Evolutionary conservation across 2,797 vertebrate species (phyloP).

Genomic region (Thunnus albacares): DNA sequence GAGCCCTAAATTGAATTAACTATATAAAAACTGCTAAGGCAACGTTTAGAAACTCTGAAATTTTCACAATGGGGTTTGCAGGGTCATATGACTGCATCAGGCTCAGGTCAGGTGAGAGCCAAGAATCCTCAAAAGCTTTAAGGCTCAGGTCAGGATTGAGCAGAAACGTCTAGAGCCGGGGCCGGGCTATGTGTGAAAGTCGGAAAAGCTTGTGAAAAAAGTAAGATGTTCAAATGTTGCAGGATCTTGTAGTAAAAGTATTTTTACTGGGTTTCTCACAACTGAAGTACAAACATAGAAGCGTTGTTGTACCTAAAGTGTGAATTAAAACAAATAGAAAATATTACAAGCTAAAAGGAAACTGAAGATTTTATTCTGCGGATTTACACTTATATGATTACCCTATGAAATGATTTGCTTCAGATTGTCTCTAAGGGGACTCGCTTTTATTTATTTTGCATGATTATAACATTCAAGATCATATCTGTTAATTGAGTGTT

Average conservation of each 20-base stretch:
- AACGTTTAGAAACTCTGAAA: constrained; percentile 1
- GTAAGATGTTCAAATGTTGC: background rate
- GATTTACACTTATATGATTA: no score
- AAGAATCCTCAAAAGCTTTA: constrained; percentile 35
- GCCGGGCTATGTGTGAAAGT: constrained; percentile 4
- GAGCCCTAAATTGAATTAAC: background rate
- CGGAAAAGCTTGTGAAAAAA: constrained; percentile 1
- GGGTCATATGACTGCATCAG: constrained; percentile 64
- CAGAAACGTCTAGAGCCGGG: background rate
- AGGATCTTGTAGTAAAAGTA: background rate
- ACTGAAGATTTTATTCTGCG: no score
- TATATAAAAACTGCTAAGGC: background rate
- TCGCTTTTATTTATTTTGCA: background rate
- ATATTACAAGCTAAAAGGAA: no score
- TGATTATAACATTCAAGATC: constrained; percentile 4
- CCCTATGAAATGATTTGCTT: background rate
- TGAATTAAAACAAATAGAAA: background rate
- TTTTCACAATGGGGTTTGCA: constrained; percentile 16
- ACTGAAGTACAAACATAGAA: background rate
- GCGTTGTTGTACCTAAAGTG: background rate
- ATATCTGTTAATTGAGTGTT: background rate
- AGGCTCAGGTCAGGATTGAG: constrained; percentile 25
- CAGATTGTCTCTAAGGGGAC: background rate
- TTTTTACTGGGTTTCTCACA: background rate
- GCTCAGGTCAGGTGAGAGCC: constrained; percentile 47